phyloP scores from a whole-genome alignment of 2,113 vertebrate species.

The Microtus richardsoni region DNA sequence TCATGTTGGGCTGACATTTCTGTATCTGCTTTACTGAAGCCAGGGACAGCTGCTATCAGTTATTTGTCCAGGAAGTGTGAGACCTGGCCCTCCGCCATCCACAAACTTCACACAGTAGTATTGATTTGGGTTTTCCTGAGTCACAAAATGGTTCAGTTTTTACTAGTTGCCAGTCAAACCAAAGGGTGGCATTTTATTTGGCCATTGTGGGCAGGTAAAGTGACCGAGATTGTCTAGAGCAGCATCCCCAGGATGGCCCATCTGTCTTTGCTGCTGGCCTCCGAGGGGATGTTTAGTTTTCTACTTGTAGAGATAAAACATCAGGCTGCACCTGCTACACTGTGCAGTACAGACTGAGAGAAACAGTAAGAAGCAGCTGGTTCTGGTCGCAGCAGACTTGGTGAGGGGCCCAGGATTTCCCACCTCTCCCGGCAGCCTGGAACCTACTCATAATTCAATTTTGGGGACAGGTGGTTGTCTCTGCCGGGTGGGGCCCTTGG shows the following conservation, averaged over 20 bases:
- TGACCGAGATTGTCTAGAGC: not conserved
- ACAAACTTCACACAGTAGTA: not conserved
- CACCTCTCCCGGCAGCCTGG: not conserved
- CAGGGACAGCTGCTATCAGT: not conserved
- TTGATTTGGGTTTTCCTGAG: not conserved
- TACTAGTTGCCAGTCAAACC: not conserved
- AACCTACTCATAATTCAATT: not conserved
- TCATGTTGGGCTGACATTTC: not conserved
- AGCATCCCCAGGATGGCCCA: no score
- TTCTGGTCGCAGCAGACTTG: no score
- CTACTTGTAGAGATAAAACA: no score
- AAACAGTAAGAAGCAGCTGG: not conserved
- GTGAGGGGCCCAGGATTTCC: not conserved
- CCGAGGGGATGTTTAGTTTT: not conserved
- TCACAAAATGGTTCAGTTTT: not conserved
- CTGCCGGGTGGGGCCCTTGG: not conserved
- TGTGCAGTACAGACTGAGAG: not conserved
- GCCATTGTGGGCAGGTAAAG: not conserved
- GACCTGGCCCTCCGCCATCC: not conserved
- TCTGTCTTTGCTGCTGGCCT: not conserved
- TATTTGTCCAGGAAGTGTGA: not conserved
- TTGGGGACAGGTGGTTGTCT: not conserved
- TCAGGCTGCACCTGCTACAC: not conserved
- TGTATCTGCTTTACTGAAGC: not conserved
- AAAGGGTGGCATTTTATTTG: not conserved